Percentiles rank a stretch among this genome's conserved stretches.
These are phyloP conservation scores for Nanger granti DNA, from an alignment of 2,113 vertebrate species.

Conservation along the genomic window DNA sequence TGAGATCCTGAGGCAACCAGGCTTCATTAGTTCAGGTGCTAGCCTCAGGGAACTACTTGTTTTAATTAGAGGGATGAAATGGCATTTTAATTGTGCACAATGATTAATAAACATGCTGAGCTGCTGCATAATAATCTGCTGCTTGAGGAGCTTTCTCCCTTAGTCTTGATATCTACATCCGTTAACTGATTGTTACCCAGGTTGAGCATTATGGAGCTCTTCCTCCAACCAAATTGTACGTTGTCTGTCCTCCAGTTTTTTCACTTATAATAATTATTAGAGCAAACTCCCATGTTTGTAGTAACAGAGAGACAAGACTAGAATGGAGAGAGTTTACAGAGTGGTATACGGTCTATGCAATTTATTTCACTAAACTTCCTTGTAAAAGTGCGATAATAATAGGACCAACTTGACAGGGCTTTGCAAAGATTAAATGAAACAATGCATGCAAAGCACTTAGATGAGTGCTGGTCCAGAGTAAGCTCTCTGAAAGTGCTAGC, in stretches of 20 bases:
- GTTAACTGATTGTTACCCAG: conserved; percentile 72
- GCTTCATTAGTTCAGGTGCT: conserved; percentile 76
- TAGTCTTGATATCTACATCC: conserved; percentile 60
- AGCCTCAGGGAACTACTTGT: conserved; percentile 75
- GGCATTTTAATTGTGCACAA: conserved; percentile 76
- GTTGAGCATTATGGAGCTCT: conserved; percentile 29
- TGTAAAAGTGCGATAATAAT: conserved; percentile 38
- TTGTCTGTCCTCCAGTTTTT: conserved; percentile 36
- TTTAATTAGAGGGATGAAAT: conserved; percentile 77
- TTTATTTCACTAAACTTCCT: conserved; percentile 51
- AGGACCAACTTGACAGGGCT: conserved; percentile 27
- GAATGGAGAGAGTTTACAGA: not conserved
- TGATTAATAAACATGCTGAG: conserved; percentile 75
- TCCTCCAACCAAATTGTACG: conserved; percentile 28
- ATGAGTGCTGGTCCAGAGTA: not conserved
- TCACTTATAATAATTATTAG: conserved; percentile 58
- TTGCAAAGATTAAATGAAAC: conserved; percentile 31
- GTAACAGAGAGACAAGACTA: conserved; percentile 33
- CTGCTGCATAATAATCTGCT: conserved; percentile 65
- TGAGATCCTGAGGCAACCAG: conserved; percentile 67
- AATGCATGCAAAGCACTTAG: not conserved
- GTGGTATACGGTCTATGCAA: not conserved
- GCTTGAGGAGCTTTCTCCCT: conserved; percentile 57
- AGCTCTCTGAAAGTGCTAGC: not conserved
- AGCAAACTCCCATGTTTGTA: not conserved